These are phyloP conservation scores for Sebastes diaconus DNA, from an alignment of 2,797 vertebrate species.

Conservation along the genomic window DNA sequence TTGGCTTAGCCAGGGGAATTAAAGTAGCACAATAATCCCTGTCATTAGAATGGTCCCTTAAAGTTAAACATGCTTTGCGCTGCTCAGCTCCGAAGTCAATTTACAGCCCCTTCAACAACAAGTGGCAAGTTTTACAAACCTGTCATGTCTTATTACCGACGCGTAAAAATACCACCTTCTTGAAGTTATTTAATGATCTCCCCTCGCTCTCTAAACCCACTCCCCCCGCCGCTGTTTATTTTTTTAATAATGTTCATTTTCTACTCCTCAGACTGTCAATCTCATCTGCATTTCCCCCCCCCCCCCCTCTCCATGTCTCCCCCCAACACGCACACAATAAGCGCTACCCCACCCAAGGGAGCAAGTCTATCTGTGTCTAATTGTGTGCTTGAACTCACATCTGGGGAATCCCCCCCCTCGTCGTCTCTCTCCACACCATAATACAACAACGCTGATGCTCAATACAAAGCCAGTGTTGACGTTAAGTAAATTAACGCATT, in stretches of 20 bases:
- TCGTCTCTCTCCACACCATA: background rate
- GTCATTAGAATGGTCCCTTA: constrained; percentile 89
- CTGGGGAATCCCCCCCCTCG: constrained; percentile 46
- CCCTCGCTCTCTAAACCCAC: background rate
- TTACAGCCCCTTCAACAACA: constrained; percentile 77
- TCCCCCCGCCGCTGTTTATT: constrained; percentile 48
- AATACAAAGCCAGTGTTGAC: constrained; percentile 52
- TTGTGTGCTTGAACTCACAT: constrained; percentile 56
- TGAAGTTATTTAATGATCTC: constrained; percentile 42
- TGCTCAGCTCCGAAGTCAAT: constrained; percentile 80
- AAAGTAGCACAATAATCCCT: constrained; percentile 85
- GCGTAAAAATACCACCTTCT: constrained; percentile 63
- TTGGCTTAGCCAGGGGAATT: constrained; percentile 83
- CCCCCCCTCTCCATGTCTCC: background rate
- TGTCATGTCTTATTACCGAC: constrained; percentile 69
- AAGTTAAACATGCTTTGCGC: constrained; percentile 86
- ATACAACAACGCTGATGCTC: constrained; percentile 25
- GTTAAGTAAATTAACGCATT: constrained; percentile 61
- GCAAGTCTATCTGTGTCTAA: constrained; percentile 25
- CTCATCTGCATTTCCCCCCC: constrained; percentile 63
- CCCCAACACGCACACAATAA: background rate
- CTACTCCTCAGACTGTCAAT: constrained; percentile 34
- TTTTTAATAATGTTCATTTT: constrained; percentile 58
- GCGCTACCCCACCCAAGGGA: constrained; percentile 41
- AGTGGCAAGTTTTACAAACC: constrained; percentile 78